phyloP scores from a whole-genome alignment of 2,888 invertebrate genomes.

The Malthinus seriepunctatus region DNA sequence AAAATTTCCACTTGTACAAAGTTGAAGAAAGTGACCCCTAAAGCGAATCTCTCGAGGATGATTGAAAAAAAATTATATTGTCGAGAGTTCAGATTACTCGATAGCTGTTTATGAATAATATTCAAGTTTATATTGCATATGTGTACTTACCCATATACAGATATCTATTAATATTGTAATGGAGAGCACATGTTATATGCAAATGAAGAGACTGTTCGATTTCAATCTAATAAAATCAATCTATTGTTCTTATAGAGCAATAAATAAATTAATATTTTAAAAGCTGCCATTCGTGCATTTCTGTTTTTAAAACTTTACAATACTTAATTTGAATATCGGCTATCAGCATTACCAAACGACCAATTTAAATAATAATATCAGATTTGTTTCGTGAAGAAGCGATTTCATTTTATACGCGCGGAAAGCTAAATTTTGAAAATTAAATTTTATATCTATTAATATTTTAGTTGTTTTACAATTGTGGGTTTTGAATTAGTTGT shows the following conservation, averaged over 20 bases:
- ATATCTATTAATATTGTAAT: conserved; percentile 45
- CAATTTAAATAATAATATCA: conserved; percentile 43
- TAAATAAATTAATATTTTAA: conserved; percentile 54
- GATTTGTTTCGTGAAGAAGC: conserved; percentile 20
- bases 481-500: conserved; percentile 3
- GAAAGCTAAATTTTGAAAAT: too few species aligned
- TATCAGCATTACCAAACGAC: conserved; percentile 38
- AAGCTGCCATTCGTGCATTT: conserved; percentile 32
- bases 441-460: background rate
- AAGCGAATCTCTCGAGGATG: too few species aligned
- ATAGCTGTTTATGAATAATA: background rate
- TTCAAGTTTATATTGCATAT: conserved; percentile 3
- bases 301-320: conserved; percentile 31
- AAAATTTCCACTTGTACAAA: too few species aligned
- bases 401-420: background rate
- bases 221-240: conserved; percentile 55
- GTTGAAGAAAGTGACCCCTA: too few species aligned
- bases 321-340: conserved; percentile 51
- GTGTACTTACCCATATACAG: conserved; percentile 34
- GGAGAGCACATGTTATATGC: conserved; percentile 48
- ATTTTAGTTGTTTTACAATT: conserved; percentile 2
- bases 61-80: too few species aligned
- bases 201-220: conserved; percentile 47
- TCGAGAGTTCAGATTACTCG: too few species aligned
- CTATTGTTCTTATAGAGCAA: conserved; percentile 54